Evolutionary conservation across 2,888 invertebrate species (phyloP), one percentile per base, ranked within the genome.

Genomic region (Lamellibrachia satsuma): DNA sequence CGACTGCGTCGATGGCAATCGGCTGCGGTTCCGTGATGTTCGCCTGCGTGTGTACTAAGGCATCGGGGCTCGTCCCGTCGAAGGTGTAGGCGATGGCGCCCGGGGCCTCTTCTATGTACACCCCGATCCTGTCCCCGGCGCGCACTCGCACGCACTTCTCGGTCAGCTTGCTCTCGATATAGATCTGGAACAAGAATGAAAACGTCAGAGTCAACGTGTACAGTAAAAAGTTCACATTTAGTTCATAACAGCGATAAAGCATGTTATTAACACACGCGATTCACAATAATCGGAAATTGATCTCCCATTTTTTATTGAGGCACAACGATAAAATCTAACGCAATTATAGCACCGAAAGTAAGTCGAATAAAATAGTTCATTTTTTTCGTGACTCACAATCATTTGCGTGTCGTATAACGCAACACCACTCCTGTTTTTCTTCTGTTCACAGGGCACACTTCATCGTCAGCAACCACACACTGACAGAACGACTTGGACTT

Each of bases 41-140:
- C 75, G 75, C 0, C 75, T 75, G 75, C 22, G 75, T 75, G 75
- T 75, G 75, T 11, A 75, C 75, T n/a, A 75, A n/a, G 75, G 22
- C 75, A n/a, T 75, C 75, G 75, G 75, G 75, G 75, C 75, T 75
- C 75, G 75, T 6, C n/a, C 22, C 75, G 75, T 75, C 75, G 75
- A 75, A 75, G 75, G 75, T 75, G 75, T 75, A 75, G 75, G 75
- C 75, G 75, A 75, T 75, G 75, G 75, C 75, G 75, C 75, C 75
- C 75, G 75, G 75, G n/a, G 75, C 75, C 75, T 75, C 75, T n/a
- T 75, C 75, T 15, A 75, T 15, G 22, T 75, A 75, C 75, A 75
- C 75, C 3, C 75, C 75, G 15, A 75, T n/a, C 75, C 75, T 75
- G 75, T 75, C 75, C 22, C 75, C 75, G 75, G 75, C 22, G 22